Evolutionary conservation across 2,797 vertebrate species (phyloP).

Genomic region (Darevskia nairensis): DNA sequence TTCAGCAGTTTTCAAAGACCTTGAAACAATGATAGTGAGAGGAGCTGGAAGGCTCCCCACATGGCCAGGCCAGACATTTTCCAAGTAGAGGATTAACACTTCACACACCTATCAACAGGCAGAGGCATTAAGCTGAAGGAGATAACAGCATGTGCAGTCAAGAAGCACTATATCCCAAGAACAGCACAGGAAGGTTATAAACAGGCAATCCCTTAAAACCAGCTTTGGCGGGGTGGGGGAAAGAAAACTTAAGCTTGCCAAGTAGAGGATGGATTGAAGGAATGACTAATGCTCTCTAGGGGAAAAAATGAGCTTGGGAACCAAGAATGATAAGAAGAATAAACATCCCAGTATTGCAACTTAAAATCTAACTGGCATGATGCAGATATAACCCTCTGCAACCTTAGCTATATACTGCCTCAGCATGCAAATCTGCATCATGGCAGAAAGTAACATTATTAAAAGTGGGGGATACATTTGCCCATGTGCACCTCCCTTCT

Average conservation of each 20-base stretch:
- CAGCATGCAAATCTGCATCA: constrained; percentile 38
- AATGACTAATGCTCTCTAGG: constrained; percentile 68
- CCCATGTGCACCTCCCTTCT: constrained; percentile 8
- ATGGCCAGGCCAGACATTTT: constrained; percentile 54
- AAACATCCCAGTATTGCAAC: constrained; percentile 56
- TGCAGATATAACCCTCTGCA: constrained; percentile 46
- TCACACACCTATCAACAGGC: constrained; percentile 74
- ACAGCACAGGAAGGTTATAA: constrained; percentile 68
- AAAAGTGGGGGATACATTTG: background rate
- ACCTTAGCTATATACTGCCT: constrained; percentile 14
- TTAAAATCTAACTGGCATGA: constrained; percentile 51
- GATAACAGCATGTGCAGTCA: constrained; percentile 74
- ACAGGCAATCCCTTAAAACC: constrained; percentile 67
- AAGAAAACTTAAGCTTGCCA: constrained; percentile 64
- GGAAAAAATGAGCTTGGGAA: constrained; percentile 49
- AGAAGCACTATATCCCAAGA: constrained; percentile 65
- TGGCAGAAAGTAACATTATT: constrained; percentile 27
- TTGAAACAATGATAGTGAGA: constrained; percentile 66
- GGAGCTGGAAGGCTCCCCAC: constrained; percentile 30
- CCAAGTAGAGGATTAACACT: constrained; percentile 71
- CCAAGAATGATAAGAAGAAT: constrained; percentile 62
- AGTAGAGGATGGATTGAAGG: constrained; percentile 67
- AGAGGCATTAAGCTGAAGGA: constrained; percentile 68
- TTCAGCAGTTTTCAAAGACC: constrained; percentile 57
- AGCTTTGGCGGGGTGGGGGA: constrained; percentile 64